A percentile compares a stretch with the other conserved stretches of the same genome.
Conservation (phyloP, 2,797 vertebrate species). For the Balearica regulorum region DNA sequence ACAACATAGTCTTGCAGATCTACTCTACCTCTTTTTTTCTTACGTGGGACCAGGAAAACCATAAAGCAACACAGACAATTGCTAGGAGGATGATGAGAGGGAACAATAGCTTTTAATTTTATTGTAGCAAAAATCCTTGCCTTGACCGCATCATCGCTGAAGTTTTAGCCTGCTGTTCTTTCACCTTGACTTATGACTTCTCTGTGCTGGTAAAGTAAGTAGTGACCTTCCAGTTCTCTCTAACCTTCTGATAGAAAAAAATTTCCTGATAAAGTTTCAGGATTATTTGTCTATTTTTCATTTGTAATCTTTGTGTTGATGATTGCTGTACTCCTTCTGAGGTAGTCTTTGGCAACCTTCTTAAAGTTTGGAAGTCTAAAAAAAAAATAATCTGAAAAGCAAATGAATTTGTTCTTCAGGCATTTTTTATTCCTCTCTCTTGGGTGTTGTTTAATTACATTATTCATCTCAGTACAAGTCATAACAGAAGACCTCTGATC, state of each 20-base stretch:
- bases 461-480: background rate
- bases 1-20: background rate
- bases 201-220: background rate
- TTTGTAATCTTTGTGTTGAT: background rate
- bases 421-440: background rate
- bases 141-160: background rate
- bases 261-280: background rate
- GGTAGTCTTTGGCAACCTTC: background rate
- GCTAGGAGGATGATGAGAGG: background rate
- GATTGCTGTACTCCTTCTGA: background rate
- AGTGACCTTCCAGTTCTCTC: background rate
- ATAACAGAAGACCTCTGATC: background rate
- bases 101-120: background rate
- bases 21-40: background rate
- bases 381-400: background rate
- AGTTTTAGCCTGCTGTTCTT: background rate
- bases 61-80: background rate
- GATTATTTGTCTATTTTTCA: background rate
- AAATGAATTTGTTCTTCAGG: background rate
- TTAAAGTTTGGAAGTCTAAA: background rate
- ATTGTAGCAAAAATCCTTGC: background rate
- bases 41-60: background rate
- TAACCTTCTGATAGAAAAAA: background rate
- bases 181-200: background rate
- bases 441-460: background rate